A percentile compares a stretch with the other conserved stretches of the same genome.
These are phyloP conservation scores for Holacanthella duospinosa DNA, from an alignment of 2,888 invertebrate genomes.

Conservation along the genomic window DNA sequence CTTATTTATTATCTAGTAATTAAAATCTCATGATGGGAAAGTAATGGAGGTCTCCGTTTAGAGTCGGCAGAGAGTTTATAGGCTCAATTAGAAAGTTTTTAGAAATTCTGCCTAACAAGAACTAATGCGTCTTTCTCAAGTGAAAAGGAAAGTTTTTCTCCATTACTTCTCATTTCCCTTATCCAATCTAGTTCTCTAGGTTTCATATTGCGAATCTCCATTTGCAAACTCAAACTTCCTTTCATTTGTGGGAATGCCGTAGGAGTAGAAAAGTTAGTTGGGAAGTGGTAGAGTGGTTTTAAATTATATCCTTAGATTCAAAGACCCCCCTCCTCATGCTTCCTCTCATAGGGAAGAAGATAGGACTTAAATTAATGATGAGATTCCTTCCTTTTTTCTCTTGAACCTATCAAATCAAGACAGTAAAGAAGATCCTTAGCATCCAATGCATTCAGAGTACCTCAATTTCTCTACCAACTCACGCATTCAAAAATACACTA, in stretches of 20 bases:
- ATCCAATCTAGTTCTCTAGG: neutral
- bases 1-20: neutral
- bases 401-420: conserved; percentile 4
- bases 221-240: neutral
- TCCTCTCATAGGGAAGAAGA: neutral
- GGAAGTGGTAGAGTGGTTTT: neutral
- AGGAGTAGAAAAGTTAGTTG: neutral
- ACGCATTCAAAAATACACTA: neutral
- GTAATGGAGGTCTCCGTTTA: neutral
- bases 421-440: neutral
- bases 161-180: neutral
- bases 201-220: neutral
- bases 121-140: neutral
- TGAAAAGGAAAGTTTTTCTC: neutral
- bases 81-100: neutral
- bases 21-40: conserved; percentile 3
- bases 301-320: neutral
- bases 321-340: neutral
- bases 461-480: neutral
- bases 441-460: neutral
- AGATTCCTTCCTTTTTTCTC: neutral
- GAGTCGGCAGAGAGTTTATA: neutral
- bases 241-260: neutral
- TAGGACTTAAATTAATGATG: conserved; percentile 2
- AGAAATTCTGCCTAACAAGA: neutral